Evolutionary conservation across 2,888 invertebrate species (phyloP).

Genomic region (Sesamia inferens): DNA sequence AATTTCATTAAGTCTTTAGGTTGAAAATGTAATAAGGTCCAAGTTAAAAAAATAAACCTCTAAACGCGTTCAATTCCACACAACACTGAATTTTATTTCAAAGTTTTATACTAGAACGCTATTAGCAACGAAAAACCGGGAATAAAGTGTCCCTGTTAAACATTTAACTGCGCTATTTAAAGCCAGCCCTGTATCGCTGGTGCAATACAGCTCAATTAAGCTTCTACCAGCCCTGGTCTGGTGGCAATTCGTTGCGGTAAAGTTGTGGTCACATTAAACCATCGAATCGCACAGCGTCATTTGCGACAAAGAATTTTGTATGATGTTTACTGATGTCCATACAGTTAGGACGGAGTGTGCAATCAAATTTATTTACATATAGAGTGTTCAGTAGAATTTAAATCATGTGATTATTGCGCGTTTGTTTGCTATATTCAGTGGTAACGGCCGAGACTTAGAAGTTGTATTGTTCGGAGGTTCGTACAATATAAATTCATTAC

Average conservation of each 20-base stretch:
- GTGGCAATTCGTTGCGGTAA: conserved; percentile 78
- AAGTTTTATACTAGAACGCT: conserved; percentile 61
- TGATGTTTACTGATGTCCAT: conserved; percentile 62
- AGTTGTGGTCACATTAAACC: conserved; percentile 77
- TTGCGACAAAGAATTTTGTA: conserved; percentile 67
- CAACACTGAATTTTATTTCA: conserved; percentile 60
- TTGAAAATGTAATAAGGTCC: conserved; percentile 37
- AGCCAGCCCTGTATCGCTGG: conserved; percentile 62
- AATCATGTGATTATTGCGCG: conserved; percentile 43
- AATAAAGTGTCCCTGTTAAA: conserved; percentile 66
- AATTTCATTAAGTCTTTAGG: conserved; percentile 42
- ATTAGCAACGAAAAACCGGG: conserved; percentile 64
- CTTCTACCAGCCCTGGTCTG: conserved; percentile 69
- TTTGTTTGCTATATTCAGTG: conserved; percentile 22
- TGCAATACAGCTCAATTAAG: conserved; percentile 77
- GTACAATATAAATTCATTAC: background rate
- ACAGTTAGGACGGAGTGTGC: conserved; percentile 37
- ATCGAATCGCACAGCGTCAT: conserved; percentile 72
- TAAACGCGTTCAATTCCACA: conserved; percentile 51
- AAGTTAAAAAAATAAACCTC: conserved; percentile 24
- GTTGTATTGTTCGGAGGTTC: background rate
- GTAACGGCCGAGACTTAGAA: background rate
- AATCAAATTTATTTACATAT: conserved; percentile 54
- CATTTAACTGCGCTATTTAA: conserved; percentile 67
- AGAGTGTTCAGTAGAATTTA: conserved; percentile 49